A percentile compares a stretch with the other conserved stretches of the same genome.
Conservation (phyloP, 2,113 vertebrate genomes). For the Atlantisia rogersi region DNA sequence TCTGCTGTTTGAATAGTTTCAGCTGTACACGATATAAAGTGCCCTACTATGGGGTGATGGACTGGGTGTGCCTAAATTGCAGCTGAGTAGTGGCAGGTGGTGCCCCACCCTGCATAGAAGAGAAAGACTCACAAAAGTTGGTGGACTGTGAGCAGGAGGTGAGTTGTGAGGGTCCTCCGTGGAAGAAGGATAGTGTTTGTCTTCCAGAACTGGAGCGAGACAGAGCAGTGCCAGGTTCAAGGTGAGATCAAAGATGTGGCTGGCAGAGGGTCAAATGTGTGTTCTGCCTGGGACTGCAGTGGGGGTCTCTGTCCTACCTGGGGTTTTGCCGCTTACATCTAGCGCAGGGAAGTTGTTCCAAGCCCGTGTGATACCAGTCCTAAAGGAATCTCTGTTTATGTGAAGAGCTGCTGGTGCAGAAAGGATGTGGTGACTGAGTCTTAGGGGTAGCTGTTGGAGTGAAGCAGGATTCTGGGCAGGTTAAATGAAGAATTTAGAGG, state of each 20-base stretch:
- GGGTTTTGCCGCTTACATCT: background rate
- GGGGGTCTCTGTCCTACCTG: background rate
- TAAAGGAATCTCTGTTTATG: fast-evolving
- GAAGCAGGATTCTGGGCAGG: background rate
- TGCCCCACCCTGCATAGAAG: background rate
- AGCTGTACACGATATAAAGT: background rate
- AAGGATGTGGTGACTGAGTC: background rate
- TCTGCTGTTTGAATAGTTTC: background rate
- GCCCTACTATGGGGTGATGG: fast-evolving
- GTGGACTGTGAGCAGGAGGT: background rate
- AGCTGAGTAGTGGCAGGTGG: background rate
- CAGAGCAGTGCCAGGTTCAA: background rate
- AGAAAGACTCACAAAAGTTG: background rate
- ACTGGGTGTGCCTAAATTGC: background rate
- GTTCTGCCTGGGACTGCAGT: too few species aligned
- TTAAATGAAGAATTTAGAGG: background rate
- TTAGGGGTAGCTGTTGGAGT: background rate
- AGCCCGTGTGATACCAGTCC: fast-evolving
- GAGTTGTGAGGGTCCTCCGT: background rate
- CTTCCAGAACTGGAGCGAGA: background rate
- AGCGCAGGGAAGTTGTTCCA: background rate
- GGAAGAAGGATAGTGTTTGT: fast-evolving
- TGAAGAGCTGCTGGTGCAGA: background rate
- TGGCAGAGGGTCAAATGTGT: background rate
- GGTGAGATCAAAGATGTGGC: background rate